Evolutionary conservation across 2,113 vertebrate species (phyloP), one percentile per base, ranked within the genome.

Genomic region (Callospermophilus lateralis): DNA sequence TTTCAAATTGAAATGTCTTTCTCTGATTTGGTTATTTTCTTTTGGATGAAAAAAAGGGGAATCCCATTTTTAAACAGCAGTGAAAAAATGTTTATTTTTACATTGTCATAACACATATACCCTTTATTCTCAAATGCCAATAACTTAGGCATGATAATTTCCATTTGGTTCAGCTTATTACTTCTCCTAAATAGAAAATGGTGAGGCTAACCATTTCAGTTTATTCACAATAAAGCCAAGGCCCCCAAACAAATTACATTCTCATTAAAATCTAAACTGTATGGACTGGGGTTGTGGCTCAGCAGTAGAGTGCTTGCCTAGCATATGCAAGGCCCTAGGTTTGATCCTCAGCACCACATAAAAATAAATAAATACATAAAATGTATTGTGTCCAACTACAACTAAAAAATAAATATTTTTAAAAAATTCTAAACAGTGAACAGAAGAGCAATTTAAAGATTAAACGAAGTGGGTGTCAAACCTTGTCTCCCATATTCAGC

Each of bases 221-320:
- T 91, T 45, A 77, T 97, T 81, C 51, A 81, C 3, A 87, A 79
- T 83, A 94, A 17, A 70, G 77, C 67, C 89, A 67, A 39, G 53
- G 90, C 2, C 22, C 24, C 72, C 89, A 78, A 15, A 68, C 51
- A 78, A 93, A 51, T 93, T 95, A 9, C 55, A 63, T 89, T 91
- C 86, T 78, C 93, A 96, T 86, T 97, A 24, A 85, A 76, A 95
- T 93, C 92, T 91, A 96, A 95, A 77, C 20, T 51, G 48, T 51
- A 13, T 51, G 48, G 48, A 13, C 48, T 51, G 48, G 48, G 48
- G 48, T 51, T 51, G 48, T 51, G 48, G 48, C 48, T 51, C 48
- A 51, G 48, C 3, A 3, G 48, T 51, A 51, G 48, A 51, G 48
- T 51, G 48, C 12, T 51, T 13, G 12, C 48, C 48, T 51, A 12